Evolutionary conservation across 2,113 vertebrate genomes (phyloP).

Genomic region (Albula glossodonta): DNA sequence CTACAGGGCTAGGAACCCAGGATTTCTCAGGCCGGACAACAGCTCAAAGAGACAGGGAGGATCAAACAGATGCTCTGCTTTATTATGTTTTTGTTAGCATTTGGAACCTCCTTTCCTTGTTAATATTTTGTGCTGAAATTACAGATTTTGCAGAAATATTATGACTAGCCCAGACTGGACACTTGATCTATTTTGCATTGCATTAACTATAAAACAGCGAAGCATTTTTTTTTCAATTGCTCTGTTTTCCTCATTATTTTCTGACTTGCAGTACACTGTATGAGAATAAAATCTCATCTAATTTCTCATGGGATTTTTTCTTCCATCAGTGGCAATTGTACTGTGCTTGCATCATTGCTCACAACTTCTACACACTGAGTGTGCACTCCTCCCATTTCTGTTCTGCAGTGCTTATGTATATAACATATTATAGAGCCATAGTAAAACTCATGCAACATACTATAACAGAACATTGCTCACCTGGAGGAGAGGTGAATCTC

Average conservation of each 20-base stretch:
- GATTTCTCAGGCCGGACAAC: background rate
- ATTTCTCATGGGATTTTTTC: background rate
- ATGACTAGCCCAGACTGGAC: background rate
- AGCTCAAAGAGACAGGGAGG: background rate
- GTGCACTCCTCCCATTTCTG: too few species aligned
- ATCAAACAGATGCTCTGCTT: background rate
- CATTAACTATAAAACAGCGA: background rate
- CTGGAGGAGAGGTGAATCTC: too few species aligned
- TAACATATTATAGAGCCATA: background rate
- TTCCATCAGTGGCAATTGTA: background rate
- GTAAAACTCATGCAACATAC: background rate
- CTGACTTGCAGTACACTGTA: background rate
- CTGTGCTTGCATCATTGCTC: background rate
- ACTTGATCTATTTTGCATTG: background rate
- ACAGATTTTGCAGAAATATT: background rate
- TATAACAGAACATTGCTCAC: background rate
- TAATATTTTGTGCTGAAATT: background rate
- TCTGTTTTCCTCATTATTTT: background rate
- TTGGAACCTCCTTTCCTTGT: background rate
- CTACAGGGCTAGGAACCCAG: background rate
- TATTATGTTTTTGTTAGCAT: background rate
- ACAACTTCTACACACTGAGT: background rate
- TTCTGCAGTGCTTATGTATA: too few species aligned
- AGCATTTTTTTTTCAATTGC: background rate
- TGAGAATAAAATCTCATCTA: background rate